Conservation (phyloP, 1,140 invertebrate genomes). For the Aradophagus sp. region DNA sequence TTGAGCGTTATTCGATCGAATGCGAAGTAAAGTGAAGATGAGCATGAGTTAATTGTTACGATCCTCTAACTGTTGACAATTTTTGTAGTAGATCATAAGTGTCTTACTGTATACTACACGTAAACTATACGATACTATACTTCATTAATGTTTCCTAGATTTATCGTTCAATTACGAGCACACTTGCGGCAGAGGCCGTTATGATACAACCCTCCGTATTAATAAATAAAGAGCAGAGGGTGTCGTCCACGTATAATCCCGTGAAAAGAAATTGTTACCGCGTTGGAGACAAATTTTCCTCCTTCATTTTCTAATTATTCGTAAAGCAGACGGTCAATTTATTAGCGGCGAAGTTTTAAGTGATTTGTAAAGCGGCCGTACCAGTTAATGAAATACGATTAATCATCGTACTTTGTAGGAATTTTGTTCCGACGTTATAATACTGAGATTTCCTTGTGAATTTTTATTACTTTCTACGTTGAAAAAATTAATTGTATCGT, state of each 20-base stretch:
- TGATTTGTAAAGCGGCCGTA: too few species aligned
- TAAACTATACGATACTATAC: constrained; percentile 71
- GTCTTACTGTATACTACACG: constrained; percentile 71
- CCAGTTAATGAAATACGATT: too few species aligned
- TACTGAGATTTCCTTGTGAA: too few species aligned
- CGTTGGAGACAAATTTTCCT: too few species aligned
- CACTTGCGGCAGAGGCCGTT: constrained; percentile 24
- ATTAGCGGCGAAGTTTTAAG: too few species aligned
- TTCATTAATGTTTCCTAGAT: constrained; percentile 73
- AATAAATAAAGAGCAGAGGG: constrained; percentile 35
- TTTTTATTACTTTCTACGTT: too few species aligned
- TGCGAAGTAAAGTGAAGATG: constrained; percentile 34
- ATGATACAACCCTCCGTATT: constrained; percentile 44
- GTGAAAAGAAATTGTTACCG: constrained; percentile 30
- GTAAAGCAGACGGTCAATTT: not conserved
- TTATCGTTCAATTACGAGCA: constrained; percentile 58
- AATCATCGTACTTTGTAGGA: too few species aligned
- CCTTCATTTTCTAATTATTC: not conserved
- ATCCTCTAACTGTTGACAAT: constrained; percentile 73
- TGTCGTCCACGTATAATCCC: constrained; percentile 38
- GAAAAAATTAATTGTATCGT: too few species aligned
- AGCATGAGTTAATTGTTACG: constrained; percentile 67
- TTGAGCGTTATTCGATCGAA: constrained; percentile 23
- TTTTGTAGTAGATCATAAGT: constrained; percentile 72
- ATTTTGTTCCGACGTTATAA: too few species aligned